Evolutionary conservation across 2,797 vertebrate genomes (phyloP), one percentile per base, ranked within the genome.

Genomic region (Danio jaintianensis): DNA sequence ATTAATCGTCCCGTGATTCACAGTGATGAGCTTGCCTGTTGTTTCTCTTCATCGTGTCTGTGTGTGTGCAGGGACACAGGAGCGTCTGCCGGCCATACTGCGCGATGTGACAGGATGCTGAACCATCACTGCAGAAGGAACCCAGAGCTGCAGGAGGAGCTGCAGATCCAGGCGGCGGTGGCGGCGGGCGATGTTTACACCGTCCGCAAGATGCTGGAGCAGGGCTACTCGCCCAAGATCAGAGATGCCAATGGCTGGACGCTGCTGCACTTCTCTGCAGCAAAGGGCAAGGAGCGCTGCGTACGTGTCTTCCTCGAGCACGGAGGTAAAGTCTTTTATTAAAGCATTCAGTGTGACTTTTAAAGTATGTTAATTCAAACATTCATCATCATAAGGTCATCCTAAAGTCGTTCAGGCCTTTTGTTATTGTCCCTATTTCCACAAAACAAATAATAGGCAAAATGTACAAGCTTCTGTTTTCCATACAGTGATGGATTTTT

Each of bases 121-220:
- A 97, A 98, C 95, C 97, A 98, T 92, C 97, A 99, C 90, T 99
- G 97, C 92, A 94, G 97, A 91, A 95, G 97, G 91, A 98, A 98
- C 93, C 96, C 97, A 80, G 97, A 99, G 85, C 95, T 98, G 74
- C 97, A 98, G 91, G 97, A 99, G 89, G 98, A 99, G 92, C 92
- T 99, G 94, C 97, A 98, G 96, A 99, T 99, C 85, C 98, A 99
- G 94, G 96, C 97, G 70, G 98, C 98, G 0, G 97, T 99, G 84
- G 97, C 97, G 2, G 96, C 97, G 0, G 97, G 98, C 22, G 97
- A 99, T 92, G 97, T 99, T 18, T 98, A 95, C 94, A 98, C 97
- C 0, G 97, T 99, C 69, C 93, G 98, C 79, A 97, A 97, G 86
- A 99, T 99, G 98, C 89, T 99, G 90, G 97, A 99, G 85, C 96